Evolutionary conservation across 1,140 invertebrate genomes (phyloP), one percentile per base, ranked within the genome.

Genomic region (Solen grandis): DNA sequence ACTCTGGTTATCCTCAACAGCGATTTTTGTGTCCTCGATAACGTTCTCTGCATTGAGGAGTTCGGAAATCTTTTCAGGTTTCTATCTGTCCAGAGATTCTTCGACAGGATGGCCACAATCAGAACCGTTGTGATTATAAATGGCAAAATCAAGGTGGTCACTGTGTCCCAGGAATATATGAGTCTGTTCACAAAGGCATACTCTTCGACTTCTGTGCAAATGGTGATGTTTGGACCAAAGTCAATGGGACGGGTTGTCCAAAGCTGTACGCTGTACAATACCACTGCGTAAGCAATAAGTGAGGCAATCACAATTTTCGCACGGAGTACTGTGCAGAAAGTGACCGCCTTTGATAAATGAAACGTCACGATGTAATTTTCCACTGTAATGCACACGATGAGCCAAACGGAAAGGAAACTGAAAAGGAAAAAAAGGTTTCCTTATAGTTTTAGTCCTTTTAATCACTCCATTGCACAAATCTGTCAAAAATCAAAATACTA

Each of bases 371-470:
- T 94, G 89, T 96, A 97, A 41, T 96, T 92, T 89, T 97, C 97
- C 0, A 96, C 94, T 0, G 96, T 97, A 88, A 97, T 97, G 10
- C 96, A 95, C 1, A 97, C 96, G 0, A 96, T 95, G 55, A 97
- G 93, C 96, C 96, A 97, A 0, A 96, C 95, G 82, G 96, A 96
- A 27, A 96, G 92, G 86, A 95, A 96, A 86, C 95, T 94, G 75
- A 94, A 75, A 31, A 41, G 33, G 22, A 35, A 74, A 65, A 8
- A 62, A 52, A 69, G 19, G n/a, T n/a, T n/a, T n/a, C n/a, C n/a
- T n/a, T n/a, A n/a, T n/a, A n/a, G n/a, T n/a, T n/a, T n/a, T n/a
- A n/a, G n/a, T n/a, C n/a, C n/a, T n/a, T n/a, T n/a, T n/a, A n/a
- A n/a, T n/a, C n/a, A n/a, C n/a, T n/a, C n/a, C n/a, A n/a, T n/a